Base-by-base conservation (phyloP, 92 coral and sea anemone species). In the Pocillopora grandis region DNA sequence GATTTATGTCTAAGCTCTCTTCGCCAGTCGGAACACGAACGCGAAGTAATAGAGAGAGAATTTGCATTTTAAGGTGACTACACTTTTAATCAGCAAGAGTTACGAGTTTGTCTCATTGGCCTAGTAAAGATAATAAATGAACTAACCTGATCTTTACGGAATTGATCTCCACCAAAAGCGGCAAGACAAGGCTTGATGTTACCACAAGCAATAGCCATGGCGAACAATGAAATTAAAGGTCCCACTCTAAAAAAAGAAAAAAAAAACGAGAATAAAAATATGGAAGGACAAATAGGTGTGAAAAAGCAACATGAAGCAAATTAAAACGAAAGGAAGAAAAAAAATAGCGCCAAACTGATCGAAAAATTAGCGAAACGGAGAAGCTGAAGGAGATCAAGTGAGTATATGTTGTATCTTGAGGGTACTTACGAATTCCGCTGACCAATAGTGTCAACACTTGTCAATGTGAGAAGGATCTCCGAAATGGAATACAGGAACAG, bases 91-190 rank as follows among this genome's bases (percentile, higher is more conserved):
- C 4, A 42, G 8, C 4, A 42, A 42, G 52, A 42, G 8, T 42
- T 42, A 42, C 52, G 5, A 3, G 52, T 7, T 42, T 42, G 52
- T 42, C 8, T 3, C 31, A 27, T 27, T 27, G 31, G 31, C 31
- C 52, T 7, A 0, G 52, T 7, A 42, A 42, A 42, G 52, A 42
- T 42, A 80, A 55, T 19, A 20, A 6, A 14, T 58, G 10, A 58
- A 68, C 89, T 72, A 33, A 90, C 94, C 94, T 94, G 89, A 48
- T 94, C 86, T 18, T 70, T 79, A 27, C 86, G 87, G 78, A 94
- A 94, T 91, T 94, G 98, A 76, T 94, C 98, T 5, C 98, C 98
- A 20, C 98, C 98, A 81, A 94, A 94, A 33, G 98, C 98, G 20
- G 98, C 98, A 12, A 94, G 86, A 76, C 98, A 94, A 10, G 98